Conservation (phyloP, 1,140 invertebrate species). For the Drosophila insularis region DNA sequence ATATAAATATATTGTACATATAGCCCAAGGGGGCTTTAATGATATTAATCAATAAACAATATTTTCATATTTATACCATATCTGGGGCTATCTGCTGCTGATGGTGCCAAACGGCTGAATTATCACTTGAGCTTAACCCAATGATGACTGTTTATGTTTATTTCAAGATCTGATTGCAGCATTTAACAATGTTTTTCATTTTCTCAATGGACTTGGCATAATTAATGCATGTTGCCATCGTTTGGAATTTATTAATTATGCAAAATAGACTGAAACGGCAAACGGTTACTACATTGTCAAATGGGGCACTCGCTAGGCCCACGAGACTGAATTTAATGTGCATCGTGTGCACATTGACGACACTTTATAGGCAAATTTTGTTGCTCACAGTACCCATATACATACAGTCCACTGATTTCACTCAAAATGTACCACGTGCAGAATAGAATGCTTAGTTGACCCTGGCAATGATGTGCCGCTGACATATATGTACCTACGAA, state of each 20-base stretch:
- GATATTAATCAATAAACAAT: conserved; percentile 42
- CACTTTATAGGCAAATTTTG: conserved; percentile 37
- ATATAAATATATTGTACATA: background rate
- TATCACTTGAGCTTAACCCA: conserved; percentile 46
- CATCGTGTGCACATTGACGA: conserved; percentile 44
- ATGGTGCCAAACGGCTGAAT: conserved; percentile 47
- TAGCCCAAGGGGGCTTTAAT: conserved; percentile 24
- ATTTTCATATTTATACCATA: conserved; percentile 2
- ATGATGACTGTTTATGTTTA: conserved; percentile 24
- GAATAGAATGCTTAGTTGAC: conserved; percentile 1
- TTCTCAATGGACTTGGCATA: conserved; percentile 45
- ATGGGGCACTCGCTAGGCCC: conserved; percentile 2
- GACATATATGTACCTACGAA: background rate
- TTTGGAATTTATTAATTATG: conserved; percentile 58
- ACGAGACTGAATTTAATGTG: conserved; percentile 38
- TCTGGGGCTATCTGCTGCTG: conserved; percentile 1
- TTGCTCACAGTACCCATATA: background rate
- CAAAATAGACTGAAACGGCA: conserved; percentile 34
- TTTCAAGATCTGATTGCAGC: conserved; percentile 12
- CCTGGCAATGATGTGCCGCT: conserved; percentile 3
- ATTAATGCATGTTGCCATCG: conserved; percentile 27
- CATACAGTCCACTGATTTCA: conserved; percentile 36
- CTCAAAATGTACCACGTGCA: conserved; percentile 5
- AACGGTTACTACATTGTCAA: conserved; percentile 1
- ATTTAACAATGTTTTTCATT: background rate